phyloP scores from a whole-genome alignment of 2,888 invertebrate species.

The Rhamphomyia laevipes region DNA sequence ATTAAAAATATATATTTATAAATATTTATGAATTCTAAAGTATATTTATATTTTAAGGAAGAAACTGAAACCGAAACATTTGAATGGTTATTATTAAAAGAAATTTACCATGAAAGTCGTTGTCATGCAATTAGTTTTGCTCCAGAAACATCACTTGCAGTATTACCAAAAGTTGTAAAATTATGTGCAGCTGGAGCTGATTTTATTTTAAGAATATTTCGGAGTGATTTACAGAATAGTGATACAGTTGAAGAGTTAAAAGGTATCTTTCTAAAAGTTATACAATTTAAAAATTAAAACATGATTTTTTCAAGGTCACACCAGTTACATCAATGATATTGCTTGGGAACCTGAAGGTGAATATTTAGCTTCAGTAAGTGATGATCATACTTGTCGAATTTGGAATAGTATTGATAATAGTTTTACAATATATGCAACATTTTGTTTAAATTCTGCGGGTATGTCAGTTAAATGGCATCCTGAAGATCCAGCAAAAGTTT shows the following conservation, averaged over 20 bases:
- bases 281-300: constrained; percentile 33
- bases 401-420: constrained; percentile 45
- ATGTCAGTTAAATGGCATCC: constrained; percentile 56
- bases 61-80: constrained; percentile 43
- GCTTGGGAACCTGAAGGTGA: constrained; percentile 58
- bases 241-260: constrained; percentile 34
- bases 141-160: constrained; percentile 47
- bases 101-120: constrained; percentile 44
- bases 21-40: constrained; percentile 18
- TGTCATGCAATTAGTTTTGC: constrained; percentile 48
- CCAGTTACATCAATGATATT: constrained; percentile 55
- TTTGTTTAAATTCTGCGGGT: constrained; percentile 54
- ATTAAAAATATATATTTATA: background rate
- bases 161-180: constrained; percentile 42
- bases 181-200: constrained; percentile 43
- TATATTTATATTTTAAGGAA: constrained; percentile 26
- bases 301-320: constrained; percentile 44
- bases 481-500: constrained; percentile 54
- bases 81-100: constrained; percentile 42
- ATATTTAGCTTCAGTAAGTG: constrained; percentile 60
- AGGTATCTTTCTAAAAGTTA: constrained; percentile 33
- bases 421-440: constrained; percentile 43
- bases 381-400: constrained; percentile 61
- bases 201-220: constrained; percentile 43
- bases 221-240: constrained; percentile 42